Conservation (phyloP, 1,140 invertebrate genomes). For the Apis dorsata region DNA sequence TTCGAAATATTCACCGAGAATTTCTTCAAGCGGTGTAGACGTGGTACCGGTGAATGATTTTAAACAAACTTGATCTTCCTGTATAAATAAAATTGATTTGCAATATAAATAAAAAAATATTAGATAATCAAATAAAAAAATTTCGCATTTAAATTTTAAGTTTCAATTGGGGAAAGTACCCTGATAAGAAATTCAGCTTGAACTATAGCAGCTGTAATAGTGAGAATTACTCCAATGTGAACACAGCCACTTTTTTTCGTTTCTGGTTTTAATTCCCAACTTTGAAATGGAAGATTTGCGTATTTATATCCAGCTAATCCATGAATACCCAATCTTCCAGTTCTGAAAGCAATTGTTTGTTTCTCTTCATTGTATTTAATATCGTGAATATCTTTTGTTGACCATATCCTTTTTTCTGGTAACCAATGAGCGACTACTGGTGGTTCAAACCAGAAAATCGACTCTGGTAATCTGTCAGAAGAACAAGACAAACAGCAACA, state of each 20-base stretch:
- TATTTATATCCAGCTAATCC: slow-evolving; percentile 88
- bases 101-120: too few species aligned
- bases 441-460: slow-evolving; percentile 91
- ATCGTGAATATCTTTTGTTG: slow-evolving; percentile 88
- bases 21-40: slow-evolving; percentile 79
- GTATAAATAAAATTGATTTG: background rate
- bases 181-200: slow-evolving; percentile 85
- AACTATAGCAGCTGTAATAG: slow-evolving; percentile 85
- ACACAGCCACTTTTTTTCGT: slow-evolving; percentile 72
- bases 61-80: slow-evolving; percentile 82
- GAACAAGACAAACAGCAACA: background rate
- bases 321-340: slow-evolving; percentile 87
- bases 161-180: slow-evolving; percentile 63
- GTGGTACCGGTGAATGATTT: slow-evolving; percentile 82
- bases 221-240: slow-evolving; percentile 81
- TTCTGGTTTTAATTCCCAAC: slow-evolving; percentile 90
- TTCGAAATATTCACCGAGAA: slow-evolving; percentile 81
- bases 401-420: slow-evolving; percentile 82
- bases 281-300: slow-evolving; percentile 91
- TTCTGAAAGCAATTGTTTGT: slow-evolving; percentile 87
- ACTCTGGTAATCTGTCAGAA: slow-evolving; percentile 83
- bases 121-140: background rate
- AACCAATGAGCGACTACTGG: slow-evolving; percentile 91
- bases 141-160: background rate
- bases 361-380: slow-evolving; percentile 92